phyloP scores from a whole-genome alignment of 2,797 vertebrate genomes.

The Chanos chanos region DNA sequence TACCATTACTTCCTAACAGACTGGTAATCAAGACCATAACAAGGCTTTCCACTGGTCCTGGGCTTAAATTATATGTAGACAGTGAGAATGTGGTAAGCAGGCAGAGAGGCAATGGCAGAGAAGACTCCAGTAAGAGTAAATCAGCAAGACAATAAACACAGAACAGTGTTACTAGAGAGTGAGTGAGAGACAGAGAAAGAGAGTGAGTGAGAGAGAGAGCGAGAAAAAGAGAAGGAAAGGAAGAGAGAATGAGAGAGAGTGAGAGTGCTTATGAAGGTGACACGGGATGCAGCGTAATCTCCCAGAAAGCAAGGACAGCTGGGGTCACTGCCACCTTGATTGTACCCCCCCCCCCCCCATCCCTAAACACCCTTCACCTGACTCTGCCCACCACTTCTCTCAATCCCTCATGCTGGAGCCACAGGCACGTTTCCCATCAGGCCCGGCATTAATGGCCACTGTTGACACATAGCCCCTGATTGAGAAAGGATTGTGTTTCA shows the following conservation, averaged over 20 bases:
- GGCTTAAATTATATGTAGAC: too few species aligned
- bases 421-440: conserved; percentile 74
- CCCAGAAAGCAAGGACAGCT: conserved; percentile 47
- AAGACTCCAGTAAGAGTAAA: not conserved
- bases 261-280: conserved; percentile 53
- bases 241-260: not conserved
- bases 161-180: conserved; percentile 11
- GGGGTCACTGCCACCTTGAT: conserved; percentile 39
- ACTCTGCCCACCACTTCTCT: conserved; percentile 40
- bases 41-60: too few species aligned
- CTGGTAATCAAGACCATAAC: too few species aligned
- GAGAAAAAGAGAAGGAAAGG: too few species aligned
- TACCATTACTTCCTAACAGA: too few species aligned
- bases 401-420: conserved; percentile 60
- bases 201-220: conserved; percentile 48
- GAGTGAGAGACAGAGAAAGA: conserved; percentile 33
- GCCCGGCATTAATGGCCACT: conserved; percentile 64
- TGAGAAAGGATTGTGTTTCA: conserved; percentile 48
- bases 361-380: conserved; percentile 26
- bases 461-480: conserved; percentile 65
- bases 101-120: not conserved
- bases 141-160: not conserved
- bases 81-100: too few species aligned
- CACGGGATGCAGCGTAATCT: conserved; percentile 58
- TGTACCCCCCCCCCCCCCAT: not conserved